Conservation (phyloP, 2,797 vertebrate genomes). For the Urocyon cinereoargenteus region DNA sequence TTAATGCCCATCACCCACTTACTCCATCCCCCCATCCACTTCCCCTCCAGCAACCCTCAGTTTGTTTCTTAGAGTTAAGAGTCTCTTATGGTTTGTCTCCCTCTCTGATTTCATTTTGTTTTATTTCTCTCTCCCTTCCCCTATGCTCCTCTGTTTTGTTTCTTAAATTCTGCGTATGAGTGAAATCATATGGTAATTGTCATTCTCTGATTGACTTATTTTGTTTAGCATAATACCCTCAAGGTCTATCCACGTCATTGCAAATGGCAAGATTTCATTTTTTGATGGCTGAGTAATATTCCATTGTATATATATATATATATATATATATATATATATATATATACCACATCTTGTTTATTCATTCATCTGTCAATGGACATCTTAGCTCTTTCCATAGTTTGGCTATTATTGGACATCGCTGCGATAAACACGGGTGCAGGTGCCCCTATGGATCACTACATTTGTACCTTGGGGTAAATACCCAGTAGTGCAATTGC, state of each 20-base stretch:
- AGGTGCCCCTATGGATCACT: background rate
- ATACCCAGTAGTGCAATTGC: background rate
- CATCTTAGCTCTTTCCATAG: too few species aligned
- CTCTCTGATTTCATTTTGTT: background rate
- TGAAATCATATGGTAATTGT: background rate
- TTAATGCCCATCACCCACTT: background rate
- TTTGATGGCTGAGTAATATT: background rate
- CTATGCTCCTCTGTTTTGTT: background rate
- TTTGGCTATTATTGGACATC: too few species aligned
- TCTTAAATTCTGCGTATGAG: background rate
- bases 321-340: too few species aligned
- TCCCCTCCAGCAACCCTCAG: background rate
- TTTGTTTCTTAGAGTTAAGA: background rate
- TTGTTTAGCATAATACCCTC: background rate
- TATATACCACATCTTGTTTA: too few species aligned
- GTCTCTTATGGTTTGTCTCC: background rate
- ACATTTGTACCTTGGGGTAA: background rate
- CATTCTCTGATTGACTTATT: background rate
- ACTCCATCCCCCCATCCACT: too few species aligned
- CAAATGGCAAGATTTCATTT: background rate
- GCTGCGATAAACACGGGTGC: background rate
- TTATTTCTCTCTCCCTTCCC: background rate
- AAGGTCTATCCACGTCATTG: background rate
- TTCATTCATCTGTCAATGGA: too few species aligned
- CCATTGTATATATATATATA: background rate